Evolutionary conservation across 2,797 vertebrate genomes (phyloP).

Genomic region (Carcharodon carcharias): DNA sequence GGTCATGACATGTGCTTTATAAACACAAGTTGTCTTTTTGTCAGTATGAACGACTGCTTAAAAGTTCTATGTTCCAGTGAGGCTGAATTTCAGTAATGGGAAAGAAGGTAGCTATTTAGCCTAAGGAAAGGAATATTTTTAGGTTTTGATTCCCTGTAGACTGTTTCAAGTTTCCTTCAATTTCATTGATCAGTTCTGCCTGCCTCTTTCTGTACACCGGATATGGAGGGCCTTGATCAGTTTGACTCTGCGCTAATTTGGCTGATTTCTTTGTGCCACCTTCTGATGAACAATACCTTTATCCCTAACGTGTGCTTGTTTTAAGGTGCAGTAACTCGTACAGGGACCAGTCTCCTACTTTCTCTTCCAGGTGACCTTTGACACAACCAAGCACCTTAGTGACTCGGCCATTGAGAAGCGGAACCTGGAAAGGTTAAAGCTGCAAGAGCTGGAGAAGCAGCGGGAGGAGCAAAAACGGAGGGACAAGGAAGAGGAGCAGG

Average conservation of each 20-base stretch:
- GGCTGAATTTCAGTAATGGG: background rate
- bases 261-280: background rate
- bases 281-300: background rate
- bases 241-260: background rate
- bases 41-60: background rate
- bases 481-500: slow-evolving; percentile 46
- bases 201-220: background rate
- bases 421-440: slow-evolving; percentile 57
- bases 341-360: slow-evolving; percentile 40
- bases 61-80: background rate
- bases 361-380: slow-evolving; percentile 58
- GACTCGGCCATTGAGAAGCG: slow-evolving; percentile 54
- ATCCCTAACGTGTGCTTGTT: slow-evolving; percentile 9
- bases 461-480: slow-evolving; percentile 49
- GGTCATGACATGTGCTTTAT: background rate
- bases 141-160: background rate
- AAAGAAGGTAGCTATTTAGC: background rate
- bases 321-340: slow-evolving; percentile 36
- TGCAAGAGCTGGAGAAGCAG: slow-evolving; percentile 57
- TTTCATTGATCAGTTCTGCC: background rate
- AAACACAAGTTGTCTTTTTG: background rate
- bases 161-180: background rate
- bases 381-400: slow-evolving; percentile 57
- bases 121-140: background rate
- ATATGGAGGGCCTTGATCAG: background rate